A percentile compares a stretch with the other conserved stretches of the same genome.
Evolutionary conservation across 64 coral and sea anemone genomes (phyloP).

Genomic region (Orbicella faveolata): DNA sequence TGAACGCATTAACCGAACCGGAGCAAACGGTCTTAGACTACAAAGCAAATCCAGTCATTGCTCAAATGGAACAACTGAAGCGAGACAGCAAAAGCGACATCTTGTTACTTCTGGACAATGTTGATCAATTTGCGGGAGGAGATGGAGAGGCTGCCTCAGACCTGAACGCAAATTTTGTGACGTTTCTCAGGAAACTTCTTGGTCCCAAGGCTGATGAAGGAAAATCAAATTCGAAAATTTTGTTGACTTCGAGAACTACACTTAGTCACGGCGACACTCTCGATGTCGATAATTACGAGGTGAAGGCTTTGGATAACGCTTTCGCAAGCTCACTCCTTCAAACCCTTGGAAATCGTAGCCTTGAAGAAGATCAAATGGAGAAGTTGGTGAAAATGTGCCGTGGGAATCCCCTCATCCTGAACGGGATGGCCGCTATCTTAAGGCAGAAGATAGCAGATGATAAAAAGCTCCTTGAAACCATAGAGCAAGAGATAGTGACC

Average conservation of each 20-base stretch:
- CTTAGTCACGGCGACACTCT: not conserved
- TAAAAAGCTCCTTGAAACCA: slow-evolving; percentile 5
- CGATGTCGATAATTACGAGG: not conserved
- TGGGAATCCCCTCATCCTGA: slow-evolving; percentile 21
- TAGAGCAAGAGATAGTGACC: not conserved
- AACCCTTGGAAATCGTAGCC: not conserved
- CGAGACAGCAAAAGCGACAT: not conserved
- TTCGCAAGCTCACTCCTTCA: not conserved
- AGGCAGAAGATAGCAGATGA: slow-evolving; percentile 22
- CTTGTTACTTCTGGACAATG: slow-evolving; percentile 3
- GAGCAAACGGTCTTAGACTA: not conserved
- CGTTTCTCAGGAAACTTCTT: not conserved
- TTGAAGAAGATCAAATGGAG: not conserved
- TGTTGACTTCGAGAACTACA: slow-evolving; percentile 15
- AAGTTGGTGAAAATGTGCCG: slow-evolving; percentile 1
- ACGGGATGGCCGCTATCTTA: slow-evolving; percentile 19
- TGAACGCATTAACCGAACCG: not conserved
- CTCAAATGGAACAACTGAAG: slow-evolving; percentile 4
- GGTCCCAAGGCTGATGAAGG: not conserved
- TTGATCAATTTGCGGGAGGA: slow-evolving; percentile 15
- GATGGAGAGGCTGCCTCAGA: not conserved
- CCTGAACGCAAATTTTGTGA: not conserved
- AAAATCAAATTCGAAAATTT: not conserved
- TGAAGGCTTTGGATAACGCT: not conserved
- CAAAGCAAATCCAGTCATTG: slow-evolving; percentile 19